A percentile compares a stretch with the other conserved stretches of the same genome.
Evolutionary conservation across 2,113 vertebrate genomes (phyloP).

Genomic region (Burhinus oedicnemus): DNA sequence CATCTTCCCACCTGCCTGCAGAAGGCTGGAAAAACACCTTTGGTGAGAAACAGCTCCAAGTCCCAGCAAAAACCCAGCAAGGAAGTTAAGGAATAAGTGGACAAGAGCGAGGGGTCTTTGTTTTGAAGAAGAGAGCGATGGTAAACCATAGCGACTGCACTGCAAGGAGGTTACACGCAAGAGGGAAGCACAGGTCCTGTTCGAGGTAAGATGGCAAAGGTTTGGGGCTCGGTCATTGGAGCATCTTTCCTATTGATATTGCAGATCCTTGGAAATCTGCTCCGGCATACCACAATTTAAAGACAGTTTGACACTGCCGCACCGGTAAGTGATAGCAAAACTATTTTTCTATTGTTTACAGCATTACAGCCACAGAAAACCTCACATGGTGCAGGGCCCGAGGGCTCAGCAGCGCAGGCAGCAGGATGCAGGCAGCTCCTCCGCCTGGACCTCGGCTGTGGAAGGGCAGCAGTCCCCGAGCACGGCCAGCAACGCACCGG

Average conservation of each 20-base stretch:
- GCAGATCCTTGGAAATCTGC: neutral
- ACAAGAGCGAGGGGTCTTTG: accelerated
- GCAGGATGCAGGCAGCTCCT: neutral
- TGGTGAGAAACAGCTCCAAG: neutral
- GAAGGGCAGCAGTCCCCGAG: neutral
- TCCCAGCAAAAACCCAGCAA: neutral
- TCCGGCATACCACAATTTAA: accelerated
- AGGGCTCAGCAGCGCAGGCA: neutral
- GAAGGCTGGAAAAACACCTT: neutral
- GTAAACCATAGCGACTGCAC: accelerated
- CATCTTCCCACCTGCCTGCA: neutral
- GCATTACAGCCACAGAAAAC: neutral
- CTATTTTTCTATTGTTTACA: accelerated
- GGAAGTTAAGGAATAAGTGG: neutral
- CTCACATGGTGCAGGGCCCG: accelerated
- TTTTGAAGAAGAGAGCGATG: neutral
- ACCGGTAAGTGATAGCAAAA: neutral
- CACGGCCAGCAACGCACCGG: neutral
- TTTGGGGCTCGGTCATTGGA: neutral
- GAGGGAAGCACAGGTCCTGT: neutral
- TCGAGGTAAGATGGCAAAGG: neutral
- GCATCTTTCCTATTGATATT: accelerated
- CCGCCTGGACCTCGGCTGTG: neutral
- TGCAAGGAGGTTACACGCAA: accelerated
- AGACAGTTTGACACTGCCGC: neutral